Base-by-base conservation (phyloP, 2,113 vertebrate species). In the Petaurus breviceps region DNA sequence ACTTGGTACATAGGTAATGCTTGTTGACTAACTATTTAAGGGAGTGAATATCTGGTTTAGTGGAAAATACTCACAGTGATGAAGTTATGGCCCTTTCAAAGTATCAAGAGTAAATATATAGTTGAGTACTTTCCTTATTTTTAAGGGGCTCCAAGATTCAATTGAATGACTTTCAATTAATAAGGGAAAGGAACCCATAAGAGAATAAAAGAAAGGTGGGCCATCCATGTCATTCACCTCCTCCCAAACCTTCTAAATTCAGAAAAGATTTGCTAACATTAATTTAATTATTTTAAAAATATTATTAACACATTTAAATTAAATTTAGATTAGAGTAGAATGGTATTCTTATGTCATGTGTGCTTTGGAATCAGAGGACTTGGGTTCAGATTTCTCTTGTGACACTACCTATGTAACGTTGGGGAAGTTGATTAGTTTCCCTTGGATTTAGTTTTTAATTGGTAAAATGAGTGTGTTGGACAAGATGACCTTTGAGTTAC, bases 331-430 rank as follows among this genome's bases (percentile, higher is more conserved):
- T 51, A 47, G 26, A 51, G 26, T 94, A 31, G 89, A 96, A 7
- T 24, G 93, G 96, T 93, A 49, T 91, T 95, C 89, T 92, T 89
- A 93, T 92, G 46, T 47, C 61, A 90, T 43, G 2, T 47, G 14
- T 90, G 51, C 95, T 68, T 68, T 68, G 57, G 31, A 11, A 28
- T 68, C 10, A 68, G 57, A 68, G 12, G 10, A 37, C 28, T 28
- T 37, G 10, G 28, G 28, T 68, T 68, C 31, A 37, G 28, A 68
- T 68, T 37, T 68, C 28, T 68, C 57, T 11, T 68, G 11, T 68
- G 57, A 37, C 2, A 57, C 28, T 31, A 37, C 31, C 31, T 37
- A 37, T 68, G 31, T 68, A 11, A 37, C 57, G 37, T 68, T 37
- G 57, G 28, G 12, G 11, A 68, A 68, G 31, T 68, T 68, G 31